Conservation (phyloP, 2,888 invertebrate species). For the Adineta ricciae region DNA sequence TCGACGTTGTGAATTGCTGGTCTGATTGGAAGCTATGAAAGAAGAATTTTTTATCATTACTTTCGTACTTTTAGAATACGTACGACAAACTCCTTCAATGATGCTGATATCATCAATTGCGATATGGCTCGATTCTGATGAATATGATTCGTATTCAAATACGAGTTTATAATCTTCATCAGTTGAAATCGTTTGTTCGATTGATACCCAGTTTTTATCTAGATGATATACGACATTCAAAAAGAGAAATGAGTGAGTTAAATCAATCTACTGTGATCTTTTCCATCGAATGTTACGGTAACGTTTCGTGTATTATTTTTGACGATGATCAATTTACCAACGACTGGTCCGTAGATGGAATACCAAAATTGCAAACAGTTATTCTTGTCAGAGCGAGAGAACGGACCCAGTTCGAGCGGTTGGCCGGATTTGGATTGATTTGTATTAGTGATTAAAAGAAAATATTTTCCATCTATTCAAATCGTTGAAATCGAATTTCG, state of each 20-base stretch:
- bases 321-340: not conserved
- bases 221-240: not conserved
- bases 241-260: not conserved
- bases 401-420: not conserved
- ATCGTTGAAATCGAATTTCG: not conserved
- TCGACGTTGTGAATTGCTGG: not conserved
- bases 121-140: not conserved
- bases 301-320: not conserved
- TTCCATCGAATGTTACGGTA: not conserved
- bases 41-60: not conserved
- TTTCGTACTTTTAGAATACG: not conserved
- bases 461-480: not conserved
- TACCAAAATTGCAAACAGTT: not conserved
- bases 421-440: not conserved
- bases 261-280: not conserved
- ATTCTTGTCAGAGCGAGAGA: not conserved
- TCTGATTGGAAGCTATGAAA: not conserved
- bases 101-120: not conserved
- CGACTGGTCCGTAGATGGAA: not conserved
- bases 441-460: not conserved
- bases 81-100: not conserved
- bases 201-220: not conserved
- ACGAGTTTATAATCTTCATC: not conserved
- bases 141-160: not conserved
- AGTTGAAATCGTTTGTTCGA: not conserved